Evolutionary conservation across 2,797 vertebrate species (phyloP).

Genomic region (Enteromius thamalakanensis): DNA sequence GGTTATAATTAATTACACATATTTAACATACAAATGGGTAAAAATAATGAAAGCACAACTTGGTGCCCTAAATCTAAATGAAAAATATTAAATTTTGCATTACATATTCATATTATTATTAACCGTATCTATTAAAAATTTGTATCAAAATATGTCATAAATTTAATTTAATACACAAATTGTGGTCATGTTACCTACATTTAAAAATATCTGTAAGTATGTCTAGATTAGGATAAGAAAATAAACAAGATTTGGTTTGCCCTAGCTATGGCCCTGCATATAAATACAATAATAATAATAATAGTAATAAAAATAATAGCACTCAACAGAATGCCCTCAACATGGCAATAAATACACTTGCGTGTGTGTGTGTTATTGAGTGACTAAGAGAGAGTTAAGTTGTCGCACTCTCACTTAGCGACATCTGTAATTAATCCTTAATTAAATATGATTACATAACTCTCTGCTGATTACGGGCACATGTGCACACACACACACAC

Average conservation of each 20-base stretch:
- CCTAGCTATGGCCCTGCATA: not conserved
- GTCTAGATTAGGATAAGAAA: not conserved
- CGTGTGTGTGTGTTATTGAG: conserved; percentile 22
- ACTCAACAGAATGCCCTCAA: not conserved
- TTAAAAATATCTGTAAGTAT: not conserved
- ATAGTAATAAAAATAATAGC: not conserved
- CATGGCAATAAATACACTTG: not conserved
- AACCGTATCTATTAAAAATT: not conserved
- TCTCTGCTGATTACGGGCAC: conserved; percentile 54
- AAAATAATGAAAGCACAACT: not conserved
- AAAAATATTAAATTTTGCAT: not conserved
- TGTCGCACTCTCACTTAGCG: conserved; percentile 48
- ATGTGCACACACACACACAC: conserved; percentile 13
- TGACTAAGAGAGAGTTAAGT: conserved; percentile 50
- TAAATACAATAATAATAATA: not conserved
- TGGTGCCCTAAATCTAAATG: not conserved
- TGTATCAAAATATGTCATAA: not conserved
- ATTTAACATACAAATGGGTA: not conserved
- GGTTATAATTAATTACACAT: not conserved
- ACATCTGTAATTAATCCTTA: conserved; percentile 61
- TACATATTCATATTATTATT: not conserved
- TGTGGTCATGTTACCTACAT: not conserved
- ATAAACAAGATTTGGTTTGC: not conserved
- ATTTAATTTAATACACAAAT: not conserved
- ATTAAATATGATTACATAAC: conserved; percentile 65